phyloP scores from a whole-genome alignment of 2,113 vertebrate species.

The Drymodes brunneopygia region DNA sequence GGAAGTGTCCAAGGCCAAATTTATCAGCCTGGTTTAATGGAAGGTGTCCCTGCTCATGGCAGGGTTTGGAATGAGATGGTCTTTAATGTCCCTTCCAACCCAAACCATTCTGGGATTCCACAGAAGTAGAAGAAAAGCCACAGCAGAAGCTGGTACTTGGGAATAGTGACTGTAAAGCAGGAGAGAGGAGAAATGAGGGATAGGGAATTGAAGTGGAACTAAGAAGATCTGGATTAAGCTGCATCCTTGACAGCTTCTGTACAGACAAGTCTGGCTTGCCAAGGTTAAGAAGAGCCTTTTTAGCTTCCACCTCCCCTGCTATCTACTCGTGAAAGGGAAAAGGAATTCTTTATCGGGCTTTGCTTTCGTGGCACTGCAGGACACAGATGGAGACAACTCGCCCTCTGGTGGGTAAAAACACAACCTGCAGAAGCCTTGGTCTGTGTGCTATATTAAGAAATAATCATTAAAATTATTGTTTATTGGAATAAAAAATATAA shows the following conservation, averaged over 20 bases:
- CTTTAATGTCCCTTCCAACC: not conserved
- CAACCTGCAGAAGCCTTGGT: not conserved
- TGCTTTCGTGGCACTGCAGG: not conserved
- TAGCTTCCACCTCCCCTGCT: not conserved
- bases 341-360: not conserved
- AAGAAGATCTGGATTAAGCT: not conserved
- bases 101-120: not conserved
- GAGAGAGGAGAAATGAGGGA: not conserved
- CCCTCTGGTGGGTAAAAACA: slow-evolving; percentile 40
- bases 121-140: not conserved
- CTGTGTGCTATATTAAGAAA: not conserved
- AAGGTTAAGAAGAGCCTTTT: not conserved
- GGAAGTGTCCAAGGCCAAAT: not conserved
- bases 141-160: not conserved
- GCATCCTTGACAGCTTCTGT: not conserved
- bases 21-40: not conserved
- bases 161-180: not conserved
- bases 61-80: not conserved
- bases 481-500: not conserved
- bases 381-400: not conserved
- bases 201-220: not conserved
- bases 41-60: not conserved
- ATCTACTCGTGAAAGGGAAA: not conserved
- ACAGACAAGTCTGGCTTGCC: not conserved
- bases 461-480: not conserved